Conservation (phyloP, 64 coral and sea anemone species). For the Dendrophyllia cribrosa region DNA sequence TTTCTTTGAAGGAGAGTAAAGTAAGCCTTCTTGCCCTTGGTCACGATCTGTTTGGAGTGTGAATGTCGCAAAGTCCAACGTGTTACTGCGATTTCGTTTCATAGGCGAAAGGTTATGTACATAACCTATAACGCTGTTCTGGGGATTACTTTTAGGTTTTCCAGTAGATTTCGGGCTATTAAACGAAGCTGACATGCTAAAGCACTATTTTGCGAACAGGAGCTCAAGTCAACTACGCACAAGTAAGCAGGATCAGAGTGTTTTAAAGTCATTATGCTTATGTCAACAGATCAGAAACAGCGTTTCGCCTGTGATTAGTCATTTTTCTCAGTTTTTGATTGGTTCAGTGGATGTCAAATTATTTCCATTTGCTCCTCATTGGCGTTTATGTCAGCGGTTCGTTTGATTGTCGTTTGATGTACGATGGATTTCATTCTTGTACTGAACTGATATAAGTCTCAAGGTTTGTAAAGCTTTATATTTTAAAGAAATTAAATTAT, state of each 20-base stretch:
- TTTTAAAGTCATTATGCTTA: too few relatives aligned
- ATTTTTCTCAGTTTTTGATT: background rate
- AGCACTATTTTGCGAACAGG: too few relatives aligned
- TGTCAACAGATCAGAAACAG: too few relatives aligned
- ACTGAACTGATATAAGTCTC: too few relatives aligned
- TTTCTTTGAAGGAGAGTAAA: constrained; percentile 1
- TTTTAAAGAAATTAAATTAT: too few relatives aligned
- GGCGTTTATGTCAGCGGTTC: too few relatives aligned
- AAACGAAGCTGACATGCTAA: background rate
- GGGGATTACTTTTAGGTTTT: background rate
- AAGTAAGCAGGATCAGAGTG: too few relatives aligned
- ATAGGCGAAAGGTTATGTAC: background rate
- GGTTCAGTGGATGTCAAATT: too few relatives aligned
- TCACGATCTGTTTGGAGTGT: background rate
- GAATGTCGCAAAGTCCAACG: background rate
- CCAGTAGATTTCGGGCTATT: background rate
- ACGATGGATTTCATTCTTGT: too few relatives aligned
- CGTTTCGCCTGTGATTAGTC: background rate
- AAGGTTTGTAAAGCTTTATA: background rate
- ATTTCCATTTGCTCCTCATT: too few relatives aligned
- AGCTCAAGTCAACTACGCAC: too few relatives aligned
- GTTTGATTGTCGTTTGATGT: too few relatives aligned
- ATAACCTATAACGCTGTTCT: constrained; percentile 7
- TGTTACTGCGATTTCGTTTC: background rate
- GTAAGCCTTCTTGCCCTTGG: background rate